phyloP scores from a whole-genome alignment of 2,113 vertebrate species.

The Echinops telfairi region DNA sequence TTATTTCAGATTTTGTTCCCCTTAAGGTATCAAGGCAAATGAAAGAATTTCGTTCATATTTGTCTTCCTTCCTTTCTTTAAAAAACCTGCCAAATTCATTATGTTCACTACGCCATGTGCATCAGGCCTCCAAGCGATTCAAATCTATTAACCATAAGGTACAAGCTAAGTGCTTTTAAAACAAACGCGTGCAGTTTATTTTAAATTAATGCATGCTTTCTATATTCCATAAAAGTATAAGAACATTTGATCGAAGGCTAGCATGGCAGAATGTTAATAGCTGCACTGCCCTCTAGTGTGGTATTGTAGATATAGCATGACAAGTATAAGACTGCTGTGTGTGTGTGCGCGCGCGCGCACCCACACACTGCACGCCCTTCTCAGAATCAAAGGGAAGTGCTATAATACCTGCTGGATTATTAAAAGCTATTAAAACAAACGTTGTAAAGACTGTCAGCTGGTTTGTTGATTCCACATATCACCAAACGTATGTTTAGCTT shows the following conservation, averaged over 20 bases:
- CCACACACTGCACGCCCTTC: rapidly evolving
- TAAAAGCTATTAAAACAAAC: not conserved
- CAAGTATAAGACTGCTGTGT: not conserved
- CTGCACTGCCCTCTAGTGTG: constrained; percentile 89
- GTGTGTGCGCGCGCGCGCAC: not conserved
- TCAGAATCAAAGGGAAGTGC: not conserved
- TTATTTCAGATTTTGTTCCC: constrained; percentile 67
- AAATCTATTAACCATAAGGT: constrained; percentile 80
- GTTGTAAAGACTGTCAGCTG: not conserved
- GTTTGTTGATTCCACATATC: not conserved
- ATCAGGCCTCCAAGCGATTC: constrained; percentile 76
- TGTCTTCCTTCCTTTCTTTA: constrained; percentile 45
- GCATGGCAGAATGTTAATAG: constrained; percentile 77
- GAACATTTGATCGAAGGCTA: constrained; percentile 27
- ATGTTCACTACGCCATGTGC: not conserved
- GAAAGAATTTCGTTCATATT: constrained; percentile 67
- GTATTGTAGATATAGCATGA: constrained; percentile 31
- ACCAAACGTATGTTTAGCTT: not conserved
- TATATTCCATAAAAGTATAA: constrained; percentile 55
- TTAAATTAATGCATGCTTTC: constrained; percentile 82
- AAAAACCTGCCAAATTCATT: constrained; percentile 74
- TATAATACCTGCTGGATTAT: not conserved
- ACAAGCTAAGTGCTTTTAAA: constrained; percentile 82
- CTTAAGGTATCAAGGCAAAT: constrained; percentile 68
- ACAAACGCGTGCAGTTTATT: constrained; percentile 75